phyloP scores from a whole-genome alignment of 2,113 vertebrate genomes.

The Actenoides lindsayi region DNA sequence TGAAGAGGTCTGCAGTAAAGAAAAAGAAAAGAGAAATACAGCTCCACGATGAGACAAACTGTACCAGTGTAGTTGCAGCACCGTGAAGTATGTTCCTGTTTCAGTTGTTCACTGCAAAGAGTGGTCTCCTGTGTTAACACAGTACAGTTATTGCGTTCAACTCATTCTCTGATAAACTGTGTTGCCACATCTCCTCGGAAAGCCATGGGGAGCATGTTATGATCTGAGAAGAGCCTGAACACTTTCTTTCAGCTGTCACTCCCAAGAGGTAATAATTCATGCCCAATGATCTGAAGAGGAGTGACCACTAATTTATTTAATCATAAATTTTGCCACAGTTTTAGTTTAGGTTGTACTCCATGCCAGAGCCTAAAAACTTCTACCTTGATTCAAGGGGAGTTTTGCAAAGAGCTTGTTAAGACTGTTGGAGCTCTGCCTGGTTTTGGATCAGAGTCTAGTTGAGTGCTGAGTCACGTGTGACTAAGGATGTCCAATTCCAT shows the following conservation, averaged over 20 bases:
- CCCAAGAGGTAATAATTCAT: neutral
- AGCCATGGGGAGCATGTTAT: neutral
- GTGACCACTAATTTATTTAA: fast-evolving
- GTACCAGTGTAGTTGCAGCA: neutral
- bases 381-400: neutral
- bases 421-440: neutral
- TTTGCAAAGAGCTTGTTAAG: neutral
- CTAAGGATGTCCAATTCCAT: neutral
- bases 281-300: neutral
- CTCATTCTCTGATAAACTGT: neutral
- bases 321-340: neutral
- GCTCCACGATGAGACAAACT: neutral
- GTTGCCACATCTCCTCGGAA: neutral
- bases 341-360: neutral
- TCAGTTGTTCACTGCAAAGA: neutral
- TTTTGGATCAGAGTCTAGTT: neutral
- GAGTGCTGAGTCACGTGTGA: neutral
- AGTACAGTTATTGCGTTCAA: neutral
- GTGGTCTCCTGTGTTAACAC: neutral
- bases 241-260: neutral
- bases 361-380: neutral
- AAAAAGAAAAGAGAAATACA: neutral
- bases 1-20: neutral
- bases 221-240: neutral
- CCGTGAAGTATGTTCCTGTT: neutral